Conservation (phyloP, 37 sponge, comb jelly and placozoan species). For the Amphimedon queenslandica region DNA sequence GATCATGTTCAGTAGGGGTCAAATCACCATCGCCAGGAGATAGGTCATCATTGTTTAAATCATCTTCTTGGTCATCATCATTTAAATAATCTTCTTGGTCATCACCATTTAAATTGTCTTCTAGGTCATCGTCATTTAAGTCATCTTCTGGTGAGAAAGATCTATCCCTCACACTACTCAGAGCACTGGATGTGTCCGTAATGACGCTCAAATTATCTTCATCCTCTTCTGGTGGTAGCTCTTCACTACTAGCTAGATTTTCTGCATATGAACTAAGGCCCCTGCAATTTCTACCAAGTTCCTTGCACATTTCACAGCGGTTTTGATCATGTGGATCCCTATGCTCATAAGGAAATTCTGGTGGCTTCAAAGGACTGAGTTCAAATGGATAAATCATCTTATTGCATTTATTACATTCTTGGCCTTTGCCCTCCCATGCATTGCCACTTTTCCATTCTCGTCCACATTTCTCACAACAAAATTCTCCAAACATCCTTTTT, state of each 20-base stretch:
- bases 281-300: constrained; percentile 1
- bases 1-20: too few relatives aligned
- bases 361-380: neutral
- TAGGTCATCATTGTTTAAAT: too few relatives aligned
- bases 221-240: neutral
- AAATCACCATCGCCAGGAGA: too few relatives aligned
- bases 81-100: too few relatives aligned
- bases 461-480: constrained; percentile 27
- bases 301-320: constrained; percentile 11
- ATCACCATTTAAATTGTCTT: too few relatives aligned
- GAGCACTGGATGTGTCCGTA: neutral
- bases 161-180: neutral
- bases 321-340: neutral
- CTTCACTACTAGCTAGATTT: neutral
- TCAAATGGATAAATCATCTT: constrained; percentile 3
- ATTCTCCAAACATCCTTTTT: constrained; percentile 19
- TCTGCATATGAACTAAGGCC: constrained; percentile 1
- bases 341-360: neutral
- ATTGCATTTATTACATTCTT: constrained; percentile 23
- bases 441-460: constrained; percentile 20
- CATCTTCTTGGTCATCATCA: too few relatives aligned
- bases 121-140: too few relatives aligned
- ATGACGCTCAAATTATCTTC: constrained; percentile 1
- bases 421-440: constrained; percentile 39
- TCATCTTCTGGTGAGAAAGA: too few relatives aligned